A percentile compares a stretch with the other conserved stretches of the same genome.
Conservation (phyloP, 2,113 vertebrate genomes). For the Colaptes auratus region DNA sequence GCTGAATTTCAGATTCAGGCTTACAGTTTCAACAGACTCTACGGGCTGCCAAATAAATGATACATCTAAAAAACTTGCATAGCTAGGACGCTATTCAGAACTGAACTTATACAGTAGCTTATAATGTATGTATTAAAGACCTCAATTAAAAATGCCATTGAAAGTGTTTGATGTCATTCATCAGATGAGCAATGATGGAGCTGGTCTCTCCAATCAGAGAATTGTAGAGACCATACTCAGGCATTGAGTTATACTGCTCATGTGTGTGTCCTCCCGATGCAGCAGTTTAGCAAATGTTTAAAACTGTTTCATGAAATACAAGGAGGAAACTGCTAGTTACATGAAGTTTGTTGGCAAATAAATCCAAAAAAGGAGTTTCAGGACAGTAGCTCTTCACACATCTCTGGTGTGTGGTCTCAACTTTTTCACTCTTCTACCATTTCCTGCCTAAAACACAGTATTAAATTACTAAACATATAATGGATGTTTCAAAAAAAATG, state of each 20-base stretch:
- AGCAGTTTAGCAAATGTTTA: neutral
- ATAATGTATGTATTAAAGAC: neutral
- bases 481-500: neutral
- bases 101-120: neutral
- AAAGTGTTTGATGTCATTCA: neutral
- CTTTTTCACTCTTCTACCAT: neutral
- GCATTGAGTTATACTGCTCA: neutral
- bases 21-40: neutral
- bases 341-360: neutral
- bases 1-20: neutral
- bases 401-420: neutral
- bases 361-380: neutral
- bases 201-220: neutral
- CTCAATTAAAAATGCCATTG: neutral
- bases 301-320: neutral
- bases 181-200: neutral
- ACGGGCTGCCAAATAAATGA: neutral
- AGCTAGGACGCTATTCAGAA: neutral
- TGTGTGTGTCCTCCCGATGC: neutral
- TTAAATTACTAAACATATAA: neutral
- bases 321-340: neutral
- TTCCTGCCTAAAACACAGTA: neutral
- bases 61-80: neutral
- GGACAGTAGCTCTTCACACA: neutral
- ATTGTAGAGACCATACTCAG: neutral